These are phyloP conservation scores for Artemia franciscana DNA, from an alignment of 1,140 invertebrate species.

Conservation along the genomic window DNA sequence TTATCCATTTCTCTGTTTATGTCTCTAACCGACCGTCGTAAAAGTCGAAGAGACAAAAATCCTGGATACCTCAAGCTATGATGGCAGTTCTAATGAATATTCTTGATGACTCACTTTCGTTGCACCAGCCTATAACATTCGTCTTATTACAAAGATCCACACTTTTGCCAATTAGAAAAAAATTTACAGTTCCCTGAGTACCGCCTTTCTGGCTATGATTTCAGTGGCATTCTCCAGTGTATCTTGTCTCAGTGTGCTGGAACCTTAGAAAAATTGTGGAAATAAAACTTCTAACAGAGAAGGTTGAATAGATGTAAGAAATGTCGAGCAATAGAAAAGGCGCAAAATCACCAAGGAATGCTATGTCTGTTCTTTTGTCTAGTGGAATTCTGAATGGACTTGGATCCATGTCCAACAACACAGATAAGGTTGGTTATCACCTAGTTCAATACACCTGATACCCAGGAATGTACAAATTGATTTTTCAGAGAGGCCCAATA, in stretches of 20 bases:
- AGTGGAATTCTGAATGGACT: neutral
- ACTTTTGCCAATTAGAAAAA: neutral
- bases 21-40: too few species aligned
- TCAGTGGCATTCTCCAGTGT: neutral
- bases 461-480: too few species aligned
- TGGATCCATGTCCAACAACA: neutral
- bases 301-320: neutral
- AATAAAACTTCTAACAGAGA: neutral
- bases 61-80: too few species aligned
- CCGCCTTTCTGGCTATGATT: neutral
- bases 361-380: neutral
- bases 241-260: neutral
- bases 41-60: too few species aligned
- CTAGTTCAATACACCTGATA: too few species aligned
- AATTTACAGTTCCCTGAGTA: neutral
- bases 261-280: neutral
- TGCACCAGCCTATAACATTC: neutral
- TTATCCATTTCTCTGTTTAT: too few species aligned
- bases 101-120: too few species aligned
- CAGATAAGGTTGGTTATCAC: neutral
- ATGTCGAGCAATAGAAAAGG: neutral
- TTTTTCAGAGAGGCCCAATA: too few species aligned
- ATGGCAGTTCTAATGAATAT: too few species aligned
- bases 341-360: neutral
- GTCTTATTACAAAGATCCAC: neutral